phyloP scores from a whole-genome alignment of 2,113 vertebrate genomes.

The Anser brachyrhynchus region DNA sequence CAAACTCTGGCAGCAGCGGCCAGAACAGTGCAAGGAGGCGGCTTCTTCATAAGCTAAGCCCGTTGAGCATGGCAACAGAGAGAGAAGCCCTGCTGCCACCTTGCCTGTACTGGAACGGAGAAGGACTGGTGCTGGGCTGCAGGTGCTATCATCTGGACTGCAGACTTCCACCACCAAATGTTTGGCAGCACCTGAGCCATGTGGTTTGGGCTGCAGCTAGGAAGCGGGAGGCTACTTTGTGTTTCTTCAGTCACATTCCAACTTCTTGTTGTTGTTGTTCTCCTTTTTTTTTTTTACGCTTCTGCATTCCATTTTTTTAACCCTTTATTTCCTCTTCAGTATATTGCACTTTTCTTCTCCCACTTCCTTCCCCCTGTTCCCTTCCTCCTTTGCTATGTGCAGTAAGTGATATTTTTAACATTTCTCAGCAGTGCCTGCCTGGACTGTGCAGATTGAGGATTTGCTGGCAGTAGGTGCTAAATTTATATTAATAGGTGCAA shows the following conservation, averaged over 20 bases:
- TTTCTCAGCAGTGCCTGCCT: not conserved
- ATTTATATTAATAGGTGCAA: too few species aligned
- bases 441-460: not conserved
- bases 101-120: not conserved
- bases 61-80: not conserved
- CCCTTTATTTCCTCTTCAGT: not conserved
- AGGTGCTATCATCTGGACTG: not conserved
- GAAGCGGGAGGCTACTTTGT: not conserved
- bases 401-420: not conserved
- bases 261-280: not conserved
- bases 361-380: not conserved
- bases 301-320: not conserved
- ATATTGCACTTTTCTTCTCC: not conserved
- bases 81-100: not conserved
- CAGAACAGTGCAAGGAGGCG: not conserved
- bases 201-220: not conserved
- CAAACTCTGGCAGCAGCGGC: not conserved
- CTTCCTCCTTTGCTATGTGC: not conserved
- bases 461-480: not conserved
- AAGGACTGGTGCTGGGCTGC: not conserved
- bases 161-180: not conserved
- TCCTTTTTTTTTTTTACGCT: fast-evolving
- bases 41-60: not conserved
- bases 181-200: not conserved
- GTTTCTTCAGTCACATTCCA: not conserved